Evolutionary conservation across 2,113 vertebrate genomes (phyloP).

Genomic region (Caretta caretta): DNA sequence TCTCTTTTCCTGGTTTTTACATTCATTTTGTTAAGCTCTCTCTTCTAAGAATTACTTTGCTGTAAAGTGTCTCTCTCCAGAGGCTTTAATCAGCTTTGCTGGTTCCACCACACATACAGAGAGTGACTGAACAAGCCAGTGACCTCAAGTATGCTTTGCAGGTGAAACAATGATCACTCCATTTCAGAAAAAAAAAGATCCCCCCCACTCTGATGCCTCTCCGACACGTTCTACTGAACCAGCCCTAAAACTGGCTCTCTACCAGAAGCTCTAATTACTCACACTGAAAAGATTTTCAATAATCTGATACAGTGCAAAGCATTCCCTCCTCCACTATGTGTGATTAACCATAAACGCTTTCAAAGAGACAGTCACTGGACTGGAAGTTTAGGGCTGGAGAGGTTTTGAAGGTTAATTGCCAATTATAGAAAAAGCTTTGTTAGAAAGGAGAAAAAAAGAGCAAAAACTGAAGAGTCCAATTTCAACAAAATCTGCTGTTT

Average conservation of each 20-base stretch:
- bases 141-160: neutral
- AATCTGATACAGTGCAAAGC: neutral
- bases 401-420: constrained; percentile 58
- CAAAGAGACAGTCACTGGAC: neutral
- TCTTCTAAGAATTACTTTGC: neutral
- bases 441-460: neutral
- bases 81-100: neutral
- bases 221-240: neutral
- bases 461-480: neutral
- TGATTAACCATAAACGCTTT: constrained; percentile 32
- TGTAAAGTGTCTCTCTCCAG: neutral
- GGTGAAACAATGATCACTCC: neutral
- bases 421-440: constrained; percentile 39
- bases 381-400: neutral
- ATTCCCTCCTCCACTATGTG: neutral
- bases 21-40: neutral
- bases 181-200: neutral
- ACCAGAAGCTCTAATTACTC: constrained; percentile 38
- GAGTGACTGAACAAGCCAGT: neutral
- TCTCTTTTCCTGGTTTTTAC: neutral
- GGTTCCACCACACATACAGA: neutral
- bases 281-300: neutral
- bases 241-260: neutral
- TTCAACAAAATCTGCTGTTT: constrained; percentile 3
- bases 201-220: neutral